Evolutionary conservation across 30 jellyfish, hydroid and myxozoan genomes (phyloP), one percentile per base, ranked within the genome.

Genomic region (Aurelia aurita): DNA sequence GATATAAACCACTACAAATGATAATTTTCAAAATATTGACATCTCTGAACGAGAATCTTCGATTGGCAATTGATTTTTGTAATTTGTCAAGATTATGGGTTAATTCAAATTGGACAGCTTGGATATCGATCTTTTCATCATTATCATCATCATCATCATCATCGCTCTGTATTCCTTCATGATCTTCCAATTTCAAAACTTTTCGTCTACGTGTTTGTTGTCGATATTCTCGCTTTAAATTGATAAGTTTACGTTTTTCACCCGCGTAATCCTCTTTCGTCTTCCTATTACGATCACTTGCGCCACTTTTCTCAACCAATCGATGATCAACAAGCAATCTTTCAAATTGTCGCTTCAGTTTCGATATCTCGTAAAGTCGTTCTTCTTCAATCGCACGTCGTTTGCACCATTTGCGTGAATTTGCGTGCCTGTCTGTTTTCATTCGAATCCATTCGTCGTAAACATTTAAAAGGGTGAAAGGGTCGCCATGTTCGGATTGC

Each of bases 401-500:
- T 47, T 64, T 80, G 90, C 99, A 96, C 99, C 99, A 96, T 54
- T 85, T 90, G 39, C 94, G 87, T 14, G 99, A 75, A 45, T 69
- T 34, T 34, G 90, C 19, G 29, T 87, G 87, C 63, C 96, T 74
- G 77, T 91, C 97, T 16, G 96, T 58, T 73, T 96, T 96, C 65
- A 96, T 60, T 15, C 85, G 88, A 1, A 89, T 39, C 99, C 99
- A 96, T 77, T 90, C 98, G 81, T 90, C 97, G 84, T 89, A 95
- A 31, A 87, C 89, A 47, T 88, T 95, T 58, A 95, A 58, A 21
- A 95, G 68, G 6, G 96, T 84, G 61, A 95, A 95, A 5, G 99
- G 97, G 46, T 95, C 99, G 39, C 99, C 99, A 65, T 94, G 99
- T 44, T 86, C 95, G 3, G 99, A 94, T 47, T 71, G 92, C 49